phyloP scores from a whole-genome alignment of 2,888 invertebrate genomes.

The Antheraea assamensis region DNA sequence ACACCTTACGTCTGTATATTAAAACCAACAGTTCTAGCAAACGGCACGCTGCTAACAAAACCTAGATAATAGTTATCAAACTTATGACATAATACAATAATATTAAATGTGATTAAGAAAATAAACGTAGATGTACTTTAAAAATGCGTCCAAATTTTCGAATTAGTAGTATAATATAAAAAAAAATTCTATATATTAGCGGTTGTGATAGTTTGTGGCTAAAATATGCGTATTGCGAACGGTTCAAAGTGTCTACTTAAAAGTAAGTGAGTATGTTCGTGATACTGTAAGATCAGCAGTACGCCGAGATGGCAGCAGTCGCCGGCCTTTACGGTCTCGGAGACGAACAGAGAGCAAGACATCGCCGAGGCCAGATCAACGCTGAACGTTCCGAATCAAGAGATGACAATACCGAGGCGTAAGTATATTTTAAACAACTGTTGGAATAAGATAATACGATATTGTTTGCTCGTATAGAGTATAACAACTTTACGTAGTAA shows the following conservation, averaged over 20 bases:
- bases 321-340: slow-evolving; percentile 91
- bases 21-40: background rate
- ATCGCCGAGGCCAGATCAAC: slow-evolving; percentile 82
- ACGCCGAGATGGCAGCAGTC: slow-evolving; percentile 86
- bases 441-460: background rate
- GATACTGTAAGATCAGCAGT: slow-evolving; percentile 39
- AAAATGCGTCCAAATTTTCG: slow-evolving; percentile 75
- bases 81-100: slow-evolving; percentile 77
- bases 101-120: slow-evolving; percentile 62
- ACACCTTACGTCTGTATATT: background rate
- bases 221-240: slow-evolving; percentile 26
- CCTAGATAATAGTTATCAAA: slow-evolving; percentile 29
- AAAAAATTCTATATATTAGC: slow-evolving; percentile 29
- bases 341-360: slow-evolving; percentile 85
- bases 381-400: slow-evolving; percentile 86
- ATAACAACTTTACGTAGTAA: too few species aligned
- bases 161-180: slow-evolving; percentile 55
- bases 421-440: slow-evolving; percentile 48
- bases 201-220: slow-evolving; percentile 41
- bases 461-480: too few species aligned
- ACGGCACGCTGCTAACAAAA: slow-evolving; percentile 19
- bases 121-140: slow-evolving; percentile 59
- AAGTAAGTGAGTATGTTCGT: slow-evolving; percentile 27
- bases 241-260: slow-evolving; percentile 5
- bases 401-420: slow-evolving; percentile 83